Evolutionary conservation across 1,140 invertebrate species (phyloP).

Genomic region (Asobara japonica): DNA sequence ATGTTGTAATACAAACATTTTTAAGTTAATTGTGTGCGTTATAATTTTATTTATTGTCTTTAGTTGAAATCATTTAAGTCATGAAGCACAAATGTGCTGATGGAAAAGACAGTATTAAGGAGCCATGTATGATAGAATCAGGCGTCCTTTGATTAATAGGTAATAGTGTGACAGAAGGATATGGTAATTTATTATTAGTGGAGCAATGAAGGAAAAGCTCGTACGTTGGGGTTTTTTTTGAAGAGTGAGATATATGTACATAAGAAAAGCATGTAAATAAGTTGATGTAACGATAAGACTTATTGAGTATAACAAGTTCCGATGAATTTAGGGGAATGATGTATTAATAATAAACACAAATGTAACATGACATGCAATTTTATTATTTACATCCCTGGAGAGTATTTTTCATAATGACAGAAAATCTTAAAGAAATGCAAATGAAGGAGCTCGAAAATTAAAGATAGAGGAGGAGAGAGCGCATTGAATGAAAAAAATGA

Average conservation of each 20-base stretch:
- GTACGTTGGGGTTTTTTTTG: background rate
- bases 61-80: background rate
- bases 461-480: background rate
- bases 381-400: too few relatives aligned
- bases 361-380: background rate
- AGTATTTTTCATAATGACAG: too few relatives aligned
- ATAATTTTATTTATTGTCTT: background rate
- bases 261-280: slow-evolving; percentile 20
- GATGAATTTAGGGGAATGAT: background rate
- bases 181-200: too few relatives aligned
- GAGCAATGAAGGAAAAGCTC: background rate
- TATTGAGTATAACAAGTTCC: background rate
- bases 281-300: background rate
- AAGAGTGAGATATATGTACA: slow-evolving; percentile 3
- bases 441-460: background rate
- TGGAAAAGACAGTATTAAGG: background rate
- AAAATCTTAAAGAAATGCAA: background rate
- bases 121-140: background rate
- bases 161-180: background rate
- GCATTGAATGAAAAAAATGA: background rate
- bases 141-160: background rate
- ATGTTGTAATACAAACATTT: slow-evolving; percentile 18
- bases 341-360: background rate
- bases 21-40: background rate
- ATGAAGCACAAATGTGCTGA: background rate